These are phyloP conservation scores for Acronicta leporina DNA, from an alignment of 2,888 invertebrate species.

Conservation along the genomic window DNA sequence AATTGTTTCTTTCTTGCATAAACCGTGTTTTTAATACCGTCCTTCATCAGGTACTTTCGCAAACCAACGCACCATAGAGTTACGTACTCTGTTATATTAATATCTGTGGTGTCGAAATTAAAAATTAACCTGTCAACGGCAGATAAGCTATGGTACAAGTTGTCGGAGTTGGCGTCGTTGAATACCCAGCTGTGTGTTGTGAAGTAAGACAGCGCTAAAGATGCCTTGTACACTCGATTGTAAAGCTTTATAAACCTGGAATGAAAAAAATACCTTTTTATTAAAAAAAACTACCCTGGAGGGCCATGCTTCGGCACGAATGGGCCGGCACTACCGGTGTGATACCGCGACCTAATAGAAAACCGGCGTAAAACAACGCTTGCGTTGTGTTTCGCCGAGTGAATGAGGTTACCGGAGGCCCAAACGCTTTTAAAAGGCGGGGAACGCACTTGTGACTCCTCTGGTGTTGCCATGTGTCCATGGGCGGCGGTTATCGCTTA, in stretches of 20 bases:
- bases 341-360: too few species aligned
- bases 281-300: too few species aligned
- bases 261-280: too few species aligned
- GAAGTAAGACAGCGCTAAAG: conserved; percentile 48
- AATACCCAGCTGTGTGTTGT: conserved; percentile 54
- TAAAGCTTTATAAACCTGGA: conserved; percentile 57
- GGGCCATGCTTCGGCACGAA: too few species aligned
- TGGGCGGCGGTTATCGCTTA: too few species aligned
- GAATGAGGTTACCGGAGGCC: too few species aligned
- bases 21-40: conserved; percentile 45
- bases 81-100: conserved; percentile 49
- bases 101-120: conserved; percentile 54
- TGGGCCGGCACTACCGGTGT: too few species aligned
- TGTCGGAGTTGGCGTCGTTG: conserved; percentile 42
- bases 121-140: conserved; percentile 49
- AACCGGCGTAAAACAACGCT: too few species aligned
- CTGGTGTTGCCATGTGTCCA: too few species aligned
- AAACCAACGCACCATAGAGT: conserved; percentile 50
- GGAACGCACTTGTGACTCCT: too few species aligned
- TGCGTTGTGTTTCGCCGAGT: too few species aligned
- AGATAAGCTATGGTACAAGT: conserved; percentile 31
- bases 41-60: conserved; percentile 53
- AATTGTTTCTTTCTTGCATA: conserved; percentile 43
- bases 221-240: conserved; percentile 49
- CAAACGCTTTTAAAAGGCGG: too few species aligned